Conservation (phyloP, 2,797 vertebrate species). For the Gadopsis bispinosus region DNA sequence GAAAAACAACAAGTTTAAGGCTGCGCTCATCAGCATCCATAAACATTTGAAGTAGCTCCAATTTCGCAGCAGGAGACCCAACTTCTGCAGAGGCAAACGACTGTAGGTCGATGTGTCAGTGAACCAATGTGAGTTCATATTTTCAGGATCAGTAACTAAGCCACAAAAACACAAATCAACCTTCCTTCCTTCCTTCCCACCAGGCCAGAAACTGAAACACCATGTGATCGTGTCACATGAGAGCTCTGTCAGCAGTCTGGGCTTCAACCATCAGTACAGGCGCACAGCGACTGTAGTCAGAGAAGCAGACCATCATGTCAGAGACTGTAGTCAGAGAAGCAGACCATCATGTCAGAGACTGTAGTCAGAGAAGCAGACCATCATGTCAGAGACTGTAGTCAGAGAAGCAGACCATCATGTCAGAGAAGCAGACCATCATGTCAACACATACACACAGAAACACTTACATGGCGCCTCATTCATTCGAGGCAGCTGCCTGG, state of each 20-base stretch:
- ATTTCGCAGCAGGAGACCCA: background rate
- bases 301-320: too few species aligned
- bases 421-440: too few species aligned
- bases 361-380: too few species aligned
- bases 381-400: too few species aligned
- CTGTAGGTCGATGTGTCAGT: background rate
- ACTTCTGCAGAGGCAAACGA: background rate
- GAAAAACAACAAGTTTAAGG: background rate
- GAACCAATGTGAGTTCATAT: background rate
- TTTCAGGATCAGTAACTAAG: background rate
- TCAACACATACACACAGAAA: background rate
- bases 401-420: too few species aligned
- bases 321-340: too few species aligned
- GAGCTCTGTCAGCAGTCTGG: conserved; percentile 50
- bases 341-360: too few species aligned
- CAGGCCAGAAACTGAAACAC: background rate
- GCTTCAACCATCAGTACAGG: background rate
- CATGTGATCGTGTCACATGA: conserved; percentile 83
- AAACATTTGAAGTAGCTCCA: background rate
- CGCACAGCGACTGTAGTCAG: too few species aligned
- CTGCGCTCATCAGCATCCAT: background rate
- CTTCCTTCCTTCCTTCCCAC: background rate
- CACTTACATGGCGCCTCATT: background rate
- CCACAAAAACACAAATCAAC: background rate
- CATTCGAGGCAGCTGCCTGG: conserved; percentile 46